A percentile compares a stretch with the other conserved stretches of the same genome.
These are phyloP conservation scores for Zophobas atratus DNA, from an alignment of 1,140 invertebrate species.

Conservation along the genomic window DNA sequence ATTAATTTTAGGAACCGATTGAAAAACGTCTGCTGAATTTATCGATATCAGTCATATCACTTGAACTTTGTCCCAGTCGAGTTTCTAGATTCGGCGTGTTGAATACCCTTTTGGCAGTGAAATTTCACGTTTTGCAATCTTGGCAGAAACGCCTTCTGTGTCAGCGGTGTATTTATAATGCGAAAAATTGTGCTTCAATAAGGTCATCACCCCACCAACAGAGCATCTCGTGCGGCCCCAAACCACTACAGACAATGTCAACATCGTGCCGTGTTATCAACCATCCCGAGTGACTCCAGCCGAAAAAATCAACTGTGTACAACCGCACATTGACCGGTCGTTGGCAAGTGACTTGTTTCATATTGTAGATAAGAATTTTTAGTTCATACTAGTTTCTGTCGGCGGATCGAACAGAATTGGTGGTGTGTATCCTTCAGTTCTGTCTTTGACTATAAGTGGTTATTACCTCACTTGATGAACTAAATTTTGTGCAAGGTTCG, in stretches of 20 bases:
- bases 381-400: slow-evolving; percentile 38
- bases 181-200: slow-evolving; percentile 7
- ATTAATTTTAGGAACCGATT: background rate
- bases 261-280: slow-evolving; percentile 14
- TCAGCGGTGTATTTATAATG: slow-evolving; percentile 22
- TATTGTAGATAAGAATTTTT: slow-evolving; percentile 38
- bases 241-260: slow-evolving; percentile 12
- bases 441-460: background rate
- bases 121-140: slow-evolving; percentile 9
- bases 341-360: slow-evolving; percentile 15
- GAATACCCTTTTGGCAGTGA: slow-evolving; percentile 16
- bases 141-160: background rate
- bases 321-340: slow-evolving; percentile 34
- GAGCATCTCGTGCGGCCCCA: background rate
- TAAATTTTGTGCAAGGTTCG: slow-evolving; percentile 24
- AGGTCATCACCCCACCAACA: slow-evolving; percentile 15
- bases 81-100: background rate
- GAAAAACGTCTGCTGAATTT: background rate
- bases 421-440: slow-evolving; percentile 12
- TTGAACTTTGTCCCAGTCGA: background rate
- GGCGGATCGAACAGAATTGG: slow-evolving; percentile 1
- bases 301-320: slow-evolving; percentile 19
- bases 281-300: background rate
- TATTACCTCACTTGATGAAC: slow-evolving; percentile 13
- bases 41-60: slow-evolving; percentile 4